Evolutionary conservation across 2,113 vertebrate species (phyloP), one percentile per base, ranked within the genome.

Genomic region (Empidonax alnorum): DNA sequence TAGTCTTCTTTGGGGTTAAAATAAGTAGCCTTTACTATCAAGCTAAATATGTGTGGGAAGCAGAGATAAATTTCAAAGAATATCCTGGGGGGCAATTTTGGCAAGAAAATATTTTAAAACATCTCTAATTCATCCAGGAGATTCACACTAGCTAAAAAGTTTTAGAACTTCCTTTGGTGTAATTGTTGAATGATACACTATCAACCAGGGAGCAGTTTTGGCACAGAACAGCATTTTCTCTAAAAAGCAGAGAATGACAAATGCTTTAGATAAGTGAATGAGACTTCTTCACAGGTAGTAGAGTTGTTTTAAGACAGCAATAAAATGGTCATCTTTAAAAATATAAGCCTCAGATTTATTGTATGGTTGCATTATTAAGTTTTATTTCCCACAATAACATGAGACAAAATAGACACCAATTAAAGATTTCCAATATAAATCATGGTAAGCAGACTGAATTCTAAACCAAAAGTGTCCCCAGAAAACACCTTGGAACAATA

Each of bases 241-340:
- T 90, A 96, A 96, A 93, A 96, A 95, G 92, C 61, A 89, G 76
- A 92, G 92, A 89, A 90, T 94, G 96, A 97, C 69, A 93, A 93
- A 97, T 69, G 92, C 55, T 79, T 84, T 82, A 84, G 82, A 61
- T 94, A 96, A 96, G 52, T 87, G 92, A 94, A 95, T 37, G 20
- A 95, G 94, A 91, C 94, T 91, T 96, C 87, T 96, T 96, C 92
- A 84, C 90, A 96, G 93, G 94, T 96, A 95, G 90, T 69, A 96
- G 85, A 90, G 93, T 84, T 96, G 92, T 75, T 97, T 94, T 96
- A 97, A 95, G 92, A 78, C 41, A 92, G 83, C 83, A 95, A 95
- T 95, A 97, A 96, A 96, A 90, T 75, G 77, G 85, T 81, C 79
- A 78, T 94, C 93, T 92, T 89, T 87, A 84, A 95, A 76, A 94